Evolutionary conservation across 2,113 vertebrate genomes (phyloP), one percentile per base, ranked within the genome.

Genomic region (Gasterosteus aculeatus): DNA sequence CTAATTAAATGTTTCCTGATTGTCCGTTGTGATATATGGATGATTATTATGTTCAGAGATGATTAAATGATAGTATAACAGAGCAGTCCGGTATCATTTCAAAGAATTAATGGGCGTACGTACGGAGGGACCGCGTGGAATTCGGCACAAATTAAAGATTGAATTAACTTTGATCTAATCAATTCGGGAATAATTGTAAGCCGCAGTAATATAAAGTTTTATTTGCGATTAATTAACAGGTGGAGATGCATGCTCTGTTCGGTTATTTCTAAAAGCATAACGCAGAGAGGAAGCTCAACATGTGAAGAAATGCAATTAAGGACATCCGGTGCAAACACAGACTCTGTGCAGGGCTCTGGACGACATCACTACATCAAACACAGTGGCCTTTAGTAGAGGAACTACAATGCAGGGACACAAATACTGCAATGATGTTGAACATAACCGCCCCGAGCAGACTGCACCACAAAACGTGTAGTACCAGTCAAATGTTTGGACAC

Each of bases 1-100:
- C 90, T 89, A 92, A 93, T 92, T 85, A 91, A 91, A 90, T 85
- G 85, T 83, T 90, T 91, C 89, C 88, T 88, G 91, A 90, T 92
- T 72, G 78, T 79, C 47, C 72, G 67, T 66, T 78, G 77, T 90
- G 90, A 90, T 91, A 88, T 84, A 88, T 77, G 83, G 75, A 76
- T 80, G 83, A 90, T 90, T 78, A 89, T 88, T 92, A 83, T 82
- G 83, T 87, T 88, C 81, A 15, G 66, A 73, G 80, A 86, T 91
- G 84, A 93, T 92, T 89, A 89, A 91, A 88, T 83, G 82, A 87
- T 88, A 72, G 78, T 51, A 60, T 83, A 85, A 81, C 80, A 80
- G 78, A 81, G 75, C 63, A 60, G 80, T 65, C 70, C 83, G 77
- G 79, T 88, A 86, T 86, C 65, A 82, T 78, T 82, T 82, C 72